phyloP scores from a whole-genome alignment of 1,140 invertebrate species.

The Sitodiplosis mosellana region DNA sequence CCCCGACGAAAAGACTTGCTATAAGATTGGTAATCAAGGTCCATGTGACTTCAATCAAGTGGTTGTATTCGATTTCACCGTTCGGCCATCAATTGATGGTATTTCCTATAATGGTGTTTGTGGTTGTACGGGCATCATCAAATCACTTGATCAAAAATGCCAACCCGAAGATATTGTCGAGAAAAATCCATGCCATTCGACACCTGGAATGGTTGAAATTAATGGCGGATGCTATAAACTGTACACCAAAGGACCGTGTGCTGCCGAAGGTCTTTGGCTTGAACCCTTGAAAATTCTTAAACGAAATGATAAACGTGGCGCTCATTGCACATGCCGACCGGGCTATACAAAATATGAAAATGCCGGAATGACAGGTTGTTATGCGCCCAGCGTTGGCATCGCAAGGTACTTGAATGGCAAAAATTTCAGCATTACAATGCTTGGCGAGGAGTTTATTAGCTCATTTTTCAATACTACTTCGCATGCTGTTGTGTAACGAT shows the following conservation, averaged over 20 bases:
- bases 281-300: constrained; percentile 27
- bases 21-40: constrained; percentile 49
- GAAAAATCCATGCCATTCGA: constrained; percentile 30
- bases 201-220: constrained; percentile 37
- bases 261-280: constrained; percentile 46
- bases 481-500: too few species aligned
- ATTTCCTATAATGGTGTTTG: constrained; percentile 66
- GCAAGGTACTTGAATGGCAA: constrained; percentile 33
- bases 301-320: constrained; percentile 21
- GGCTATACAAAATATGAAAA: constrained; percentile 33
- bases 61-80: constrained; percentile 57
- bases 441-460: too few species aligned
- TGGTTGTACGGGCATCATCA: constrained; percentile 35
- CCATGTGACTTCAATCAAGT: constrained; percentile 49
- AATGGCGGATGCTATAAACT: constrained; percentile 47
- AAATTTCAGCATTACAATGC: constrained; percentile 6
- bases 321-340: constrained; percentile 50
- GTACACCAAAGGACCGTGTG: constrained; percentile 54
- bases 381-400: constrained; percentile 30
- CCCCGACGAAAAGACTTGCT: constrained; percentile 47
- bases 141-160: constrained; percentile 22
- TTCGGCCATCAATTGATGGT: constrained; percentile 51
- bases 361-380: constrained; percentile 16
- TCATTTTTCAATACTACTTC: too few species aligned
- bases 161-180: constrained; percentile 8